Conservation (phyloP, 2,797 vertebrate species). For the Caiman crocodilus region DNA sequence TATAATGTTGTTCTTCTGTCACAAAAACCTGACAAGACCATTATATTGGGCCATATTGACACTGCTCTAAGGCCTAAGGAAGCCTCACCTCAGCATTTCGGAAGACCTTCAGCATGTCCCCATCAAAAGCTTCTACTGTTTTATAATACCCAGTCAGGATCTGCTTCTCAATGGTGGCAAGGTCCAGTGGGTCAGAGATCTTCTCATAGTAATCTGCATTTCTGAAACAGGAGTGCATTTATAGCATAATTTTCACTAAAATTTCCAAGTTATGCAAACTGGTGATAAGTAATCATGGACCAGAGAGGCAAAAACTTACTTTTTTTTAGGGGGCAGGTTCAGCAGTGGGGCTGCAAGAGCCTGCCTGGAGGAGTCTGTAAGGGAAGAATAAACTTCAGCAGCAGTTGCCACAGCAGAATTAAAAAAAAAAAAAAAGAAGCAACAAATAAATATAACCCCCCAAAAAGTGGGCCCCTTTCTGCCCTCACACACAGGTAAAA, state of each 20-base stretch:
- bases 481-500: accelerated
- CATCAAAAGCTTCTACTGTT: constrained; percentile 94
- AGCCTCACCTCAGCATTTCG: constrained; percentile 91
- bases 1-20: neutral
- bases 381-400: constrained; percentile 20
- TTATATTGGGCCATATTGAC: neutral
- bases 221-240: constrained; percentile 70
- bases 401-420: neutral
- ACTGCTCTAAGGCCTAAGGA: neutral
- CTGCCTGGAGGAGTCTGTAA: constrained; percentile 92
- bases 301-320: constrained; percentile 82
- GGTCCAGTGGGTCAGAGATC: constrained; percentile 94
- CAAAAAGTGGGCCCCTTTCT: neutral
- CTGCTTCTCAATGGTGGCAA: constrained; percentile 96
- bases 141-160: constrained; percentile 96
- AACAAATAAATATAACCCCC: neutral
- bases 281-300: accelerated
- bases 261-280: neutral
- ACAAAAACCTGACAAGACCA: neutral
- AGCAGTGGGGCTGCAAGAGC: constrained; percentile 92
- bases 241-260: neutral
- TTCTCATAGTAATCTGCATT: constrained; percentile 98
- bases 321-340: constrained; percentile 95
- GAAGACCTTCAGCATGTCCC: constrained; percentile 98
- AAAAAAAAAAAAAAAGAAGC: neutral